Percentiles rank a stretch among this genome's conserved stretches.
Evolutionary conservation across 1,140 invertebrate genomes (phyloP).

Genomic region (Danaus melanippus): DNA sequence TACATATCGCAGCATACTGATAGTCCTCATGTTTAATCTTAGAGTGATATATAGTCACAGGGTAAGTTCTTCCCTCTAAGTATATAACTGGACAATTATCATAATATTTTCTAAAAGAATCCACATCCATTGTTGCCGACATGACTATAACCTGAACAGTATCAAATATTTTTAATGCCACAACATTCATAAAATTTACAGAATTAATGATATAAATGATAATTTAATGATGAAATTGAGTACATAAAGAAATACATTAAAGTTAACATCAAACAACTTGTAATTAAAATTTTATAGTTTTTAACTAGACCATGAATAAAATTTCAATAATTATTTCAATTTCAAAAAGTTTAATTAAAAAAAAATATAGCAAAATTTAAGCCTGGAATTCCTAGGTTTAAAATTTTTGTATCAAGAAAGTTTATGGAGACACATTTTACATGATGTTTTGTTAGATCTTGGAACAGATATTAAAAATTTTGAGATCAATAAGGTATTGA

Average conservation of each 20-base stretch:
- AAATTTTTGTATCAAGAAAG: too few species aligned
- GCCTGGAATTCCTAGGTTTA: too few species aligned
- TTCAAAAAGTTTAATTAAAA: slow-evolving; percentile 10
- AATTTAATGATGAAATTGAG: too few species aligned
- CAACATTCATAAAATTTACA: too few species aligned
- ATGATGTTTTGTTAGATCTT: too few species aligned
- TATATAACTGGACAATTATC: slow-evolving; percentile 88
- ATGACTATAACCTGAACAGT: slow-evolving; percentile 83
- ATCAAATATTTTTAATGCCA: neutral
- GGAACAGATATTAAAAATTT: too few species aligned
- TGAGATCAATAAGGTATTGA: too few species aligned
- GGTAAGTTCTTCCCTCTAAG: slow-evolving; percentile 90
- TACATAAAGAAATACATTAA: too few species aligned
- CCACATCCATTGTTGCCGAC: slow-evolving; percentile 96
- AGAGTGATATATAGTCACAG: slow-evolving; percentile 86
- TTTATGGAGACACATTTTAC: too few species aligned
- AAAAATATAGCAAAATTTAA: neutral
- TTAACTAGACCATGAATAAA: slow-evolving; percentile 6
- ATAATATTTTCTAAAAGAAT: slow-evolving; percentile 94
- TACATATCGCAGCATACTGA: slow-evolving; percentile 83
- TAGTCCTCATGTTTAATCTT: slow-evolving; percentile 89
- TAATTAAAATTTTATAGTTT: neutral
- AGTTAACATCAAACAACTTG: neutral
- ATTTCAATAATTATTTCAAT: slow-evolving; percentile 2
- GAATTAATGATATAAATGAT: too few species aligned